Evolutionary conservation across 1,140 invertebrate species (phyloP), one percentile per base, ranked within the genome.

Genomic region (Bombus superbus): DNA sequence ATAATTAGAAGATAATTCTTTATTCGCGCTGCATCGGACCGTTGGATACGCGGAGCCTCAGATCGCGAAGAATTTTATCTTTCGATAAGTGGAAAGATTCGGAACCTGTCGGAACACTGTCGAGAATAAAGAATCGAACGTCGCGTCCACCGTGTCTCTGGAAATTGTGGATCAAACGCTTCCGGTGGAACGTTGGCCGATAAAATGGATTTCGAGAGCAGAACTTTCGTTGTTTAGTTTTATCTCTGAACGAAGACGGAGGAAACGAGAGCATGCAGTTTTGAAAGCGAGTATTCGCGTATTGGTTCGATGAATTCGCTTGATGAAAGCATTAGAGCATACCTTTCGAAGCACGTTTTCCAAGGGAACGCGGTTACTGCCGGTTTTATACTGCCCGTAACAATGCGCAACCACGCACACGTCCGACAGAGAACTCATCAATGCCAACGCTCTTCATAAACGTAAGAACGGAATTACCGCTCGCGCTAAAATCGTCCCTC

Each of bases 271-370:
- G 40, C 64, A 32, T 8, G 28, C 40, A 8, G 11, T 22, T 35
- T 10, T 32, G 44, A 32, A 75, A 72, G 47, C 32, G 59, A 42
- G 8, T 47, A 38, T 59, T 22, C 71, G 40, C 38, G 71, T 78
- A 89, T 72, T 81, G 74, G 82, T 85, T 71, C 75, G 68, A 89
- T 83, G 80, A 80, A 86, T 89, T 89, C 79, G 35, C 66, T 88
- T 88, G 87, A 90, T 87, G 88, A 76, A 78, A 18, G 82, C 82
- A 82, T 85, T 89, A 72, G 66, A 69, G 86, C 78, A 75, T 85
- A 73, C 71, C 59, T 87, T 80, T 85, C 79, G 75, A 78, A 80
- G 75, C 69, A 71, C 69, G 78, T 90, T 85, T 89, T 73, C 40
- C 81, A 71, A 53, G 73, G 85, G 62, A 86, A 81, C 87, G 62